Evolutionary conservation across 2,888 invertebrate species (phyloP).

Genomic region (Rotaria socialis): DNA sequence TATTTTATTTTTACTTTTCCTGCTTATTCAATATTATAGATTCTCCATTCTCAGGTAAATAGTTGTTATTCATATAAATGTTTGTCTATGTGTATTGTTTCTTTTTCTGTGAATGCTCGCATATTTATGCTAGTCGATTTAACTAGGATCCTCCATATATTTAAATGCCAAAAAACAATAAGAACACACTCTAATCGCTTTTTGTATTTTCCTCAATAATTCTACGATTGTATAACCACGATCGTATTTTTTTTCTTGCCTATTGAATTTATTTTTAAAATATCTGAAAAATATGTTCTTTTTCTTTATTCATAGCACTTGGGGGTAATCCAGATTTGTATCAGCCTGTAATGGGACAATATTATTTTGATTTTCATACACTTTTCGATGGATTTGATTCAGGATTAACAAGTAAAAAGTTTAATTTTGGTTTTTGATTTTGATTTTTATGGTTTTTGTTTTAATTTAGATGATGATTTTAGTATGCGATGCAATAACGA

Average conservation of each 20-base stretch:
- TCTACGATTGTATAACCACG: background rate
- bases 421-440: background rate
- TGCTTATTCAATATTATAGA: background rate
- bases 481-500: background rate
- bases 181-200: background rate
- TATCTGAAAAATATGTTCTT: background rate
- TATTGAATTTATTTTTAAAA: background rate
- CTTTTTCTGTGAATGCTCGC: background rate
- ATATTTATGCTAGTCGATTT: background rate
- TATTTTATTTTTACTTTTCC: background rate
- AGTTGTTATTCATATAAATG: background rate
- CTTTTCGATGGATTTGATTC: constrained; percentile 73
- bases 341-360: constrained; percentile 79
- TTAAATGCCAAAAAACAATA: background rate
- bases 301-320: constrained; percentile 65
- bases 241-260: background rate
- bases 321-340: constrained; percentile 87
- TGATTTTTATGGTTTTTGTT: background rate
- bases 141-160: background rate
- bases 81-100: background rate
- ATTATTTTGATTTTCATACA: constrained; percentile 70
- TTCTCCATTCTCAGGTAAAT: constrained; percentile 20
- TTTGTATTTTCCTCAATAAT: background rate
- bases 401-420: constrained; percentile 51
- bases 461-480: background rate